Base-by-base conservation (phyloP, 1,140 invertebrate species). In the Triops longicaudatus region DNA sequence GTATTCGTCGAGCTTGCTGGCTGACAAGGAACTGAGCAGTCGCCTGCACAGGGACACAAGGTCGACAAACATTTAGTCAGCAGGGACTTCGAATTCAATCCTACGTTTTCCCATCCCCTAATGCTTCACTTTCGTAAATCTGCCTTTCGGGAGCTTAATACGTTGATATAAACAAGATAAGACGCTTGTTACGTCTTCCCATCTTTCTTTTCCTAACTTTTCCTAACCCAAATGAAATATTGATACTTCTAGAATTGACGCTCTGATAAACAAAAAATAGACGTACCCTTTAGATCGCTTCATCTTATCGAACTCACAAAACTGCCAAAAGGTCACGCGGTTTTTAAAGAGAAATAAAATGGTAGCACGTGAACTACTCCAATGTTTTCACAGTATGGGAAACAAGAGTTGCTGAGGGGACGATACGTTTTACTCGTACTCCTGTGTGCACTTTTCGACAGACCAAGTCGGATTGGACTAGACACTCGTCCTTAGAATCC, bases 1-100 rank as follows among this genome's bases (percentile, higher is more conserved):
- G 50, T 63, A 63, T 63, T 63, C 50, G 50, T 63, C 50, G 14
- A 63, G 50, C 50, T 63, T 63, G 50, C 50, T 63, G n/a, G 50
- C 50, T 63, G 50, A 63, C 50, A 63, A 63, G 50, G 50, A 63
- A 63, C 50, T 63, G 50, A 63, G 50, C 50, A 63, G 14, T 63
- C 50, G 14, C 50, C 50, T 63, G 50, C 50, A 37, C 31, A 37
- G 50, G 22, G 50, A 63, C 50, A 63, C 50, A 63, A 63, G 50
- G 50, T 63, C 50, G 50, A 63, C 50, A 63, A 63, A 63, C 50
- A 63, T 63, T 63, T 63, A 63, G 50, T 63, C 50, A 63, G 50
- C 50, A 63, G n/a, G 31, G 31, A 37, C 2, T 37, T 7, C 31
- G 31, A 37, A 37, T 37, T 37, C 31, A 37, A 37, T 37, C 31